Percentiles rank a stretch among this genome's conserved stretches.
These are phyloP conservation scores for Saimiri boliviensis DNA, from an alignment of 2,113 vertebrate genomes.

Conservation along the genomic window DNA sequence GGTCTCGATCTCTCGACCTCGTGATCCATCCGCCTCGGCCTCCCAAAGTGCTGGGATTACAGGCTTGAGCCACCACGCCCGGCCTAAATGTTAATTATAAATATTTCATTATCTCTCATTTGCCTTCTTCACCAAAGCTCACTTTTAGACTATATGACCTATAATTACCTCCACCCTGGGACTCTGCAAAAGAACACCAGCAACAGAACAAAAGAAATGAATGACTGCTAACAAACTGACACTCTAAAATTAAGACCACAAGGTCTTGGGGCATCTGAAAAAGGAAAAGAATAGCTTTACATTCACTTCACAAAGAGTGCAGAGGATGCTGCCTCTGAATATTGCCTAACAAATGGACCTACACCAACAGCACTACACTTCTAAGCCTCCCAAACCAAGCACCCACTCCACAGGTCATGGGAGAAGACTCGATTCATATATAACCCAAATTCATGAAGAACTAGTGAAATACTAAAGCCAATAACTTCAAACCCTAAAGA, in stretches of 20 bases:
- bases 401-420: background rate
- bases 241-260: slow-evolving; percentile 33
- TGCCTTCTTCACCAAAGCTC: background rate
- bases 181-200: background rate
- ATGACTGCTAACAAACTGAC: background rate
- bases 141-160: background rate
- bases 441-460: slow-evolving; percentile 11
- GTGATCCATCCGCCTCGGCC: too few species aligned
- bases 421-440: background rate
- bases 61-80: too few species aligned
- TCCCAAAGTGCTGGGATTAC: too few species aligned
- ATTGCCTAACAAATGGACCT: background rate
- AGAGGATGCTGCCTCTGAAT: background rate
- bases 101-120: background rate
- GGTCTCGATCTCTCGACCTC: too few species aligned
- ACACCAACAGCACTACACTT: background rate
- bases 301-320: background rate
- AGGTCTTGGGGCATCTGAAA: background rate
- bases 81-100: slow-evolving; percentile 12
- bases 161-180: slow-evolving; percentile 42
- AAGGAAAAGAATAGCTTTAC: background rate
- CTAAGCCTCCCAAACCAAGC: background rate
- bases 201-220: slow-evolving; percentile 42
- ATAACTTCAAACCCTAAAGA: slow-evolving; percentile 26
- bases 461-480: background rate